phyloP scores from a whole-genome alignment of 2,113 vertebrate genomes.

The Ariopsis seemanni region DNA sequence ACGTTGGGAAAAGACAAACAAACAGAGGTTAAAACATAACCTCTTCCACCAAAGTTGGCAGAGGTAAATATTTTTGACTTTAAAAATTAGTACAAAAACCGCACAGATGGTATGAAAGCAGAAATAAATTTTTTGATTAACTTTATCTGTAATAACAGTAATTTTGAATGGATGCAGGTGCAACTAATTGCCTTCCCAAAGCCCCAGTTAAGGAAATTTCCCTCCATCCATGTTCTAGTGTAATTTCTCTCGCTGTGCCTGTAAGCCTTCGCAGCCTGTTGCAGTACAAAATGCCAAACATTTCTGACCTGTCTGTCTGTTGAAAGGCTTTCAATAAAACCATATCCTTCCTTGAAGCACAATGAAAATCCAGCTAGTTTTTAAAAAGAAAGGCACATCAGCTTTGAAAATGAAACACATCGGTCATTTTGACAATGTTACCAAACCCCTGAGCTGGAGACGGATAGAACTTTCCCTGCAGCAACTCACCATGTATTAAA shows the following conservation, averaged over 20 bases:
- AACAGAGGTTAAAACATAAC: no score
- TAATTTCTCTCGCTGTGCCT: not conserved
- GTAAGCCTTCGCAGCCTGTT: not conserved
- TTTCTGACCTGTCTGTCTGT: not conserved
- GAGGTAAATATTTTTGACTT: not conserved
- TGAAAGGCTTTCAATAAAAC: not conserved
- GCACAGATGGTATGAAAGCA: not conserved
- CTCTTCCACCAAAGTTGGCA: no score
- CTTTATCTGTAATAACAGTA: not conserved
- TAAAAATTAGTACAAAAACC: not conserved
- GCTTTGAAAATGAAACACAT: conserved; percentile 7
- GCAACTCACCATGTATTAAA: conserved; percentile 17
- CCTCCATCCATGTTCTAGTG: not conserved
- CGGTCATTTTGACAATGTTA: conserved; percentile 26
- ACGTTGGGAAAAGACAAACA: no score
- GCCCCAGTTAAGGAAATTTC: not conserved
- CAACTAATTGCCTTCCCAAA: conserved; percentile 16
- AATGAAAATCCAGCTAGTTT: not conserved
- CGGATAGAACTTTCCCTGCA: not conserved
- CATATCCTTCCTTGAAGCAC: not conserved
- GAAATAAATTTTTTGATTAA: not conserved
- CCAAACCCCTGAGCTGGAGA: not conserved
- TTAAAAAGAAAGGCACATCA: not conserved
- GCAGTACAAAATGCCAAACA: conserved; percentile 9
- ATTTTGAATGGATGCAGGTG: not conserved